Percentiles rank a stretch among this genome's conserved stretches.
These are phyloP conservation scores for Alfaro cultratus DNA, from an alignment of 2,797 vertebrate genomes.

Conservation along the genomic window DNA sequence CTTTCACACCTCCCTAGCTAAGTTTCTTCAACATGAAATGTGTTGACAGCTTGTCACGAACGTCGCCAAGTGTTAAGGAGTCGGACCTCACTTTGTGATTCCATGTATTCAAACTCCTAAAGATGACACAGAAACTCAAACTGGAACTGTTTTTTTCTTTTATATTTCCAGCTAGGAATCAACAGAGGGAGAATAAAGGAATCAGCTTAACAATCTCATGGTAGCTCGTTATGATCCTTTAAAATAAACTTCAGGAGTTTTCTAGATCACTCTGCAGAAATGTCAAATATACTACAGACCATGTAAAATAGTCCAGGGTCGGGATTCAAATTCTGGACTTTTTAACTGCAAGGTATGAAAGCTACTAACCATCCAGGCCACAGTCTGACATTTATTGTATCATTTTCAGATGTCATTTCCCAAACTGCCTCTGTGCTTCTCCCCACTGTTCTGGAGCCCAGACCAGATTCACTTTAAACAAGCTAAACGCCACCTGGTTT, in stretches of 20 bases:
- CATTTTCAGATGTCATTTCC: not conserved
- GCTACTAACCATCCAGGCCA: not conserved
- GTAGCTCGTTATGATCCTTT: not conserved
- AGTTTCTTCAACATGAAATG: slow-evolving; percentile 24
- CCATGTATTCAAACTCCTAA: slow-evolving; percentile 2
- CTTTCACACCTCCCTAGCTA: not conserved
- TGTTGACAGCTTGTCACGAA: slow-evolving; percentile 47
- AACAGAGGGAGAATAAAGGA: not conserved
- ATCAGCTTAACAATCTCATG: not conserved
- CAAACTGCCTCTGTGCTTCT: not conserved
- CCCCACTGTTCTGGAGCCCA: not conserved
- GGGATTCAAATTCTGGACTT: not conserved
- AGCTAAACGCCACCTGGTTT: not conserved
- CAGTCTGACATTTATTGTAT: not conserved
- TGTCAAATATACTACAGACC: not conserved
- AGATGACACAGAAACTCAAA: not conserved
- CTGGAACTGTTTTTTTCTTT: slow-evolving; percentile 14
- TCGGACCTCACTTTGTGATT: slow-evolving; percentile 10
- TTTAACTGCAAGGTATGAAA: not conserved
- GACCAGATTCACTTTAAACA: not conserved
- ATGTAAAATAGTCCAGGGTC: not conserved
- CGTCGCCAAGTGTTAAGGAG: slow-evolving; percentile 31
- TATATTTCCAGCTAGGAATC: slow-evolving; percentile 3
- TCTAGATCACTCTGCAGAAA: not conserved
- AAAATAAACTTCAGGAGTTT: not conserved